phyloP scores from a whole-genome alignment of 2,888 invertebrate species.

The Lathronympha strigana region DNA sequence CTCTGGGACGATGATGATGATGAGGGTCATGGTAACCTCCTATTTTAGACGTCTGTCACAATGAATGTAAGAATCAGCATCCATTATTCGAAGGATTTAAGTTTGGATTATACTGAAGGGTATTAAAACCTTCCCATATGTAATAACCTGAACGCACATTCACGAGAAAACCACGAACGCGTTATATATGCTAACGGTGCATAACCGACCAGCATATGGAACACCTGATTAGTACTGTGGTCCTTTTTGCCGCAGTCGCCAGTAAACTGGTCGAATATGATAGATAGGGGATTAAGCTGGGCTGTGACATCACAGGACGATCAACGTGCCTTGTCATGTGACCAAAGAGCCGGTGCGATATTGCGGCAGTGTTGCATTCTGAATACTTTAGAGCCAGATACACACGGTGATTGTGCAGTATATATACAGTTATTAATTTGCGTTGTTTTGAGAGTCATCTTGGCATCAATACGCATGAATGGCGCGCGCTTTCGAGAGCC shows the following conservation, averaged over 20 bases:
- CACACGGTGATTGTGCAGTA: neutral
- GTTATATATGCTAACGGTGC: constrained; percentile 31
- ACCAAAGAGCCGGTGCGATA: constrained; percentile 36
- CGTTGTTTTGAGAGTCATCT: neutral
- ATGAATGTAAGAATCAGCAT: too few species aligned
- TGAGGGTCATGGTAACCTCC: too few species aligned
- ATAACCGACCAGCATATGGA: constrained; percentile 28
- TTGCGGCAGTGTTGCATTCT: constrained; percentile 31
- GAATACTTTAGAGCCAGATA: constrained; percentile 1
- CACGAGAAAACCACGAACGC: constrained; percentile 28
- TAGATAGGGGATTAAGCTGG: constrained; percentile 35
- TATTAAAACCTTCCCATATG: neutral
- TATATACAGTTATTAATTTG: neutral
- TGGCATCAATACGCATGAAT: too few species aligned
- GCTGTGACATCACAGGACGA: constrained; percentile 37
- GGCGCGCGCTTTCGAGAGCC: too few species aligned
- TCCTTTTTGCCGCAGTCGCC: constrained; percentile 1
- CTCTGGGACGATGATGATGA: too few species aligned
- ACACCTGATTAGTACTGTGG: constrained; percentile 7
- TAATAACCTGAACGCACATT: constrained; percentile 23
- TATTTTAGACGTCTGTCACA: too few species aligned
- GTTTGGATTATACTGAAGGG: neutral
- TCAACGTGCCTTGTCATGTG: constrained; percentile 38
- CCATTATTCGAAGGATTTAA: neutral
- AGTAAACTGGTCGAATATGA: constrained; percentile 37